Conservation (phyloP, 2,113 vertebrate species). For the Scartelaos histophorus region DNA sequence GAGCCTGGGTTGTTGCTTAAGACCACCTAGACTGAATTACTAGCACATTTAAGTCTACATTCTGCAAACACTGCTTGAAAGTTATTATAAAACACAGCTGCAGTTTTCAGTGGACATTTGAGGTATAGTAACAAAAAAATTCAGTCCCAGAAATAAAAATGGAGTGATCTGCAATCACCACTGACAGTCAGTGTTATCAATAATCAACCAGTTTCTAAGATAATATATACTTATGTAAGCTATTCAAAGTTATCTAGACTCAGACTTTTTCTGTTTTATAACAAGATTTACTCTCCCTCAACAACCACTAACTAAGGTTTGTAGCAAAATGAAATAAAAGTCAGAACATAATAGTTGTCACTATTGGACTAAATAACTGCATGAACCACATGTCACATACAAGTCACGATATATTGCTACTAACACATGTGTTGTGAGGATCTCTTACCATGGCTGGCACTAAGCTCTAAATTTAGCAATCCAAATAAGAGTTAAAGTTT, state of each 20-base stretch:
- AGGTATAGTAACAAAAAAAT: neutral
- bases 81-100: neutral
- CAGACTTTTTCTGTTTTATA: neutral
- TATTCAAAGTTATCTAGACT: neutral
- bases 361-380: too few species aligned
- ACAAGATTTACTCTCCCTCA: neutral
- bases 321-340: neutral
- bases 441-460: neutral
- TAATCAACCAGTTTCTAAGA: too few species aligned
- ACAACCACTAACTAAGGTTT: neutral
- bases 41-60: neutral
- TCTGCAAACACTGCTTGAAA: neutral
- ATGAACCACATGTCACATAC: neutral
- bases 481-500: slow-evolving; percentile 8
- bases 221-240: too few species aligned
- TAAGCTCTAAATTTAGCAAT: slow-evolving; percentile 1
- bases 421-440: neutral
- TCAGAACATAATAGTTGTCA: too few species aligned
- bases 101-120: neutral
- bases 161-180: neutral
- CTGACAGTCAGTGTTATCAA: too few species aligned
- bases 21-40: neutral
- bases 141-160: neutral
- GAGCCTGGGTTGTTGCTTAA: neutral
- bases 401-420: neutral